Base-by-base conservation (phyloP, 2,888 invertebrate genomes). In the Gandaritis pyraliata region DNA sequence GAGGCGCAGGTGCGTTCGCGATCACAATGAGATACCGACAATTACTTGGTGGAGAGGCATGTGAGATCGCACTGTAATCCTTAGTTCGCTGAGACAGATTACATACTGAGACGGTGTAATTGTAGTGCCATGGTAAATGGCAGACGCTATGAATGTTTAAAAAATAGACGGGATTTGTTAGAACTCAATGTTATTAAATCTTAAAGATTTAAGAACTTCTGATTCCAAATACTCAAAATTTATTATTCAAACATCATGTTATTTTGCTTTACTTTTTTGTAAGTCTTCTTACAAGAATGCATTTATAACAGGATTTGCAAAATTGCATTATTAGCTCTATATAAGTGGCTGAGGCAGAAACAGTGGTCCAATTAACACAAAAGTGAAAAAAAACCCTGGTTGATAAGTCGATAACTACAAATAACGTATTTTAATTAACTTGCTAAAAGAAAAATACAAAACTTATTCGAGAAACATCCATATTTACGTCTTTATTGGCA, bases 1-100 rank as follows among this genome's bases (percentile, higher is more conserved):
- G 51, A 80, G 85, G 70, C 78, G 78, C 88, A 89, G 88, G 88
- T 89, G 88, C 74, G 75, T 71, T 72, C 64, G 70, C 66, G 69
- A 65, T 72, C 69, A 74, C 73, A 82, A 81, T 76, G 78, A 76
- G 75, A 71, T 70, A 68, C 74, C 67, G 72, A 67, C 80, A 83
- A 81, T 81, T 72, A 72, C 66, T 61, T 33, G 51, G n/a, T 47
- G 47, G 39, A 23, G 56, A 53, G 56, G 61, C 72, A 68, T 69
- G 70, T 69, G 69, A 64, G 65, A 47, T 65, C 65, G 60, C 53
- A 48, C 59, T 64, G 46, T 36, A 60, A 70, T 63, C 66, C 52
- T n/a, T n/a, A 55, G 33, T 46, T 57, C 52, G 15, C 41, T 48
- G 48, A 66, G 65, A 69, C 49, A 33, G 59, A 69, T 63, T 47